Base-by-base conservation (phyloP, 1,140 invertebrate genomes). In the Rhagoletis zephyria region DNA sequence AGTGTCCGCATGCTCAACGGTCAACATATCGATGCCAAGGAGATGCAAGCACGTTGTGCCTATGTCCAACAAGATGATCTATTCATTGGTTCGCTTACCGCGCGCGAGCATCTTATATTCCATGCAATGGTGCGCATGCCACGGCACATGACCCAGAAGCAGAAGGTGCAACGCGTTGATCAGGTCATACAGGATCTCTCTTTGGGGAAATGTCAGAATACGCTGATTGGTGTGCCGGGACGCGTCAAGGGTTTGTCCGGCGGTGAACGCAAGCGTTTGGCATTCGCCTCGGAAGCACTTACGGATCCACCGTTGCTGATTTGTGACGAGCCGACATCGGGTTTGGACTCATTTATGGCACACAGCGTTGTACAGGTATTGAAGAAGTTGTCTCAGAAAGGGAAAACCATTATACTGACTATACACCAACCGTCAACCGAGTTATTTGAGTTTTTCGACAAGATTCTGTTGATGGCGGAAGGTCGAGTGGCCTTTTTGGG, bases 371-470 rank as follows among this genome's bases (percentile, higher is more conserved):
- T 99, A 16, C 96, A 96, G 90, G 96, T 97, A 88, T 93, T 98
- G 88, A 97, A 97, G 93, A 94, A 95, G 48, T 94, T 97, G 88
- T 96, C 98, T 40, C 93, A 94, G 56, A 96, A 96, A 90, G 97
- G 98, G 5, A 98, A 98, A 93, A 99, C 98, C 0, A 96, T 99
- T 63, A 94, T 99, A 42, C 96, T 96, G 90, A 99, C 98, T 3
- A 98, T 99, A 88, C 98, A 99, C 93, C 98, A 99, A 92, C 98
- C 98, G 0, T 98, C 97, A 0, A 98, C 97, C 0, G 98, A 99
- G 92, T 93, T 99, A 0, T 99, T 97, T 91, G 95, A 96, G 16
- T 95, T 99, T 93, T 99, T 99, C 93, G 97, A 99, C 91, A 97
- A 96, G 90, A 94, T 99, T 60, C 93, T 98, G 1, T 94, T 99